Percentiles rank a stretch among this genome's conserved stretches.
Conservation (phyloP, 2,113 vertebrate species). For the Glaucidium brasilianum region DNA sequence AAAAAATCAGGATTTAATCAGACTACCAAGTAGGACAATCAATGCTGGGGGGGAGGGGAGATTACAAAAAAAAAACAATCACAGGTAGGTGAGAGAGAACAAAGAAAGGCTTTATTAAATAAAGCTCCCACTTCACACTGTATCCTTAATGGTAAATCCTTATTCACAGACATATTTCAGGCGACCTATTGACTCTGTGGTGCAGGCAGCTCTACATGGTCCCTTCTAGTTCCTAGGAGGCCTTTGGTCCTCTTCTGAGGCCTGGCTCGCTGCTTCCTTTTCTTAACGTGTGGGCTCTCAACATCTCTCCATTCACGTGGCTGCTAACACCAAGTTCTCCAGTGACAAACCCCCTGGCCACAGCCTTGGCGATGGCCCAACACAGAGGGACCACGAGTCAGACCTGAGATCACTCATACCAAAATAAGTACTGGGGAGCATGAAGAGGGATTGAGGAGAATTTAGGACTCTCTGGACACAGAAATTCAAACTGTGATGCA, state of each 20-base stretch:
- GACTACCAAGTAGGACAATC: not conserved
- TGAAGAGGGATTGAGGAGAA: not conserved
- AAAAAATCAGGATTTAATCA: not conserved
- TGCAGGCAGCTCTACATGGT: not conserved
- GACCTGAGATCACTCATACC: not conserved
- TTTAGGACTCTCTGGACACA: not conserved
- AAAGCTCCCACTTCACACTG: not conserved
- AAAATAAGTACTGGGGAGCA: not conserved
- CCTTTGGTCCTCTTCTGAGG: not conserved
- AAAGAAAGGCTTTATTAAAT: not conserved
- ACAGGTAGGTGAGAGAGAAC: not conserved
- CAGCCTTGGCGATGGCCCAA: not conserved
- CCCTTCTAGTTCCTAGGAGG: not conserved
- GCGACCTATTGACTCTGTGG: fast-evolving
- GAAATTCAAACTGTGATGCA: not conserved
- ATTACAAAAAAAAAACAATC: too few species aligned
- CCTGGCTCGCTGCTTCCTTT: not conserved
- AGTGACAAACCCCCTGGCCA: not conserved
- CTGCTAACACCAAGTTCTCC: not conserved
- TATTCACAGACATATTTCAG: not conserved
- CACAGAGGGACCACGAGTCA: not conserved
- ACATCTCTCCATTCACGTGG: not conserved
- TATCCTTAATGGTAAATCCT: not conserved
- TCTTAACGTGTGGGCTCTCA: not conserved
- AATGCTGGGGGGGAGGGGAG: not conserved